Percentiles rank a stretch among this genome's conserved stretches.
These are phyloP conservation scores for Enteromius viviparus DNA, from an alignment of 2,797 vertebrate species.

Conservation along the genomic window DNA sequence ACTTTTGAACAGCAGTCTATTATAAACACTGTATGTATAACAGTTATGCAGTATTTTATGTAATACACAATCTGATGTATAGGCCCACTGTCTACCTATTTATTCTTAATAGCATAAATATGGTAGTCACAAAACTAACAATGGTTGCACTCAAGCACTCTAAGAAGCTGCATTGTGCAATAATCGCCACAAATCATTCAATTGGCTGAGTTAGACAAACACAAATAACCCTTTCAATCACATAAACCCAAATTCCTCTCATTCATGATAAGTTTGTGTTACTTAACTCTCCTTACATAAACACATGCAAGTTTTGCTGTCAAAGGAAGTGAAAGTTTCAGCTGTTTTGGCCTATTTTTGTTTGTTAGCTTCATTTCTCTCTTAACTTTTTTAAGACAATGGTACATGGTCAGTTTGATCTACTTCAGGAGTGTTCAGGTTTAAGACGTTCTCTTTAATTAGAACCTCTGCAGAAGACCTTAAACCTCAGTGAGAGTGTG, in stretches of 20 bases:
- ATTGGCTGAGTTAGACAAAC: conserved; percentile 10
- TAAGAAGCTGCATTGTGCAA: conserved; percentile 7
- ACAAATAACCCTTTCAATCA: conserved; percentile 21
- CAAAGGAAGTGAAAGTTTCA: neutral
- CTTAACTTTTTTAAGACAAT: neutral
- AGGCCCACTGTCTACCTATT: neutral
- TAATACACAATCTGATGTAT: conserved; percentile 1
- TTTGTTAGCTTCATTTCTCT: neutral
- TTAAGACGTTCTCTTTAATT: conserved; percentile 3
- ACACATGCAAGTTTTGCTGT: neutral
- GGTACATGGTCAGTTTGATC: neutral
- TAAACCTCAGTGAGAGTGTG: conserved; percentile 69
- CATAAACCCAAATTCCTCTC: conserved; percentile 14
- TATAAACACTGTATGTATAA: neutral
- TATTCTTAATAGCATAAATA: neutral
- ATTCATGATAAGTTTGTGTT: conserved; percentile 1
- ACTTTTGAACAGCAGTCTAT: neutral
- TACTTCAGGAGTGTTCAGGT: neutral
- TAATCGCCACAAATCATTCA: conserved; percentile 23
- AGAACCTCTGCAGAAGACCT: conserved; percentile 67
- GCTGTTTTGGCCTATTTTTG: neutral
- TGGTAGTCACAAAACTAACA: conserved; percentile 2
- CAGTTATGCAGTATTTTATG: neutral
- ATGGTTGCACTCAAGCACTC: neutral
- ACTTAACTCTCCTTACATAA: neutral